phyloP scores from a whole-genome alignment of 2,888 invertebrate species.

The Ectemnius continuus region DNA sequence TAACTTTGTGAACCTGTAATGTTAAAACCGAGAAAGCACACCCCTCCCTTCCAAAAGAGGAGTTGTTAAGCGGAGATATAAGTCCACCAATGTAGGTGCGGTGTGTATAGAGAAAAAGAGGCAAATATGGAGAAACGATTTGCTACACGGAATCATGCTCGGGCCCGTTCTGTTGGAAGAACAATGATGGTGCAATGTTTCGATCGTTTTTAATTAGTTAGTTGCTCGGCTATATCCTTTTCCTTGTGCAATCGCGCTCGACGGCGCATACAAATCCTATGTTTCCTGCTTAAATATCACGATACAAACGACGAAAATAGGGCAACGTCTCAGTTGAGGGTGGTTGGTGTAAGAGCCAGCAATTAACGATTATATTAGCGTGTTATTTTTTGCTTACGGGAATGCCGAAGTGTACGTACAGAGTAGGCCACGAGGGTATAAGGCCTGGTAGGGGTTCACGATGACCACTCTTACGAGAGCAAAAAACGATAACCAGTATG shows the following conservation, averaged over 20 bases:
- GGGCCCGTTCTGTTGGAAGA: slow-evolving; percentile 5
- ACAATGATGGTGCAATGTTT: slow-evolving; percentile 29
- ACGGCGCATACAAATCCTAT: slow-evolving; percentile 15
- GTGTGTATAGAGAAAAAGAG: too few species aligned
- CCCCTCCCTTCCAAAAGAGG: background rate
- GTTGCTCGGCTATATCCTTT: slow-evolving; percentile 37
- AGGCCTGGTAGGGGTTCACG: slow-evolving; percentile 12
- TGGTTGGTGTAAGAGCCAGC: too few species aligned
- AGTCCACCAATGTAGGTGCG: too few species aligned
- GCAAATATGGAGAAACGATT: background rate
- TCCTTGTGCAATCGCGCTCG: slow-evolving; percentile 38
- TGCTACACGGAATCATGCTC: background rate
- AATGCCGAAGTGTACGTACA: background rate
- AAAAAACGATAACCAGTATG: background rate
- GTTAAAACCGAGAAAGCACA: slow-evolving; percentile 15
- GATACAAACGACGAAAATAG: background rate
- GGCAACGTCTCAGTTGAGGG: background rate
- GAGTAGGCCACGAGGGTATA: slow-evolving; percentile 28
- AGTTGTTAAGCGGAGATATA: background rate
- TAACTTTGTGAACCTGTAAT: slow-evolving; percentile 27
- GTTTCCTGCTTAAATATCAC: background rate
- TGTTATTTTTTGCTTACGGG: too few species aligned
- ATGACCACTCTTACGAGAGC: background rate
- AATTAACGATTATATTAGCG: too few species aligned
- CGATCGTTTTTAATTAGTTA: slow-evolving; percentile 45